Percentiles rank a stretch among this genome's conserved stretches.
Conservation (phyloP, 2,888 invertebrate genomes). For the Diarsia dahlii region DNA sequence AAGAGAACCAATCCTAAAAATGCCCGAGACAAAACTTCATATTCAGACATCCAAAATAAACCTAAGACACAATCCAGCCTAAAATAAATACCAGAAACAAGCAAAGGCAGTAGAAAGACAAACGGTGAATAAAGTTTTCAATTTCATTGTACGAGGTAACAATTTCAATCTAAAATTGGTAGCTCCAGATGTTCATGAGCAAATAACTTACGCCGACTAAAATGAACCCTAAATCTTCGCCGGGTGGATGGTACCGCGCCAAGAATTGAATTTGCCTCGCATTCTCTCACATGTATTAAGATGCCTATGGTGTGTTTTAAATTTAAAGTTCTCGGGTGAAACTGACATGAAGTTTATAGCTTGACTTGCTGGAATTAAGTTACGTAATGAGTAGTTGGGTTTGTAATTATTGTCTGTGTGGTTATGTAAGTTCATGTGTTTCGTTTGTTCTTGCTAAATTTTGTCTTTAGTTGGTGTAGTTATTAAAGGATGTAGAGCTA, state of each 20-base stretch:
- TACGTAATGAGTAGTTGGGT: constrained; percentile 58
- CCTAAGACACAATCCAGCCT: constrained; percentile 13
- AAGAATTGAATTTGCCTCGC: constrained; percentile 87
- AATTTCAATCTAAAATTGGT: constrained; percentile 84
- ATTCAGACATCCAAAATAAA: constrained; percentile 17
- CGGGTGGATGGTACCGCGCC: constrained; percentile 82
- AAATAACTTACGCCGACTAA: constrained; percentile 86
- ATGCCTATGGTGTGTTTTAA: constrained; percentile 68
- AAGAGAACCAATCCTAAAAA: not conserved
- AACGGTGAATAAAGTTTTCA: constrained; percentile 74
- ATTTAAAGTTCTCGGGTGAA: constrained; percentile 57
- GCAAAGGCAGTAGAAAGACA: constrained; percentile 53
- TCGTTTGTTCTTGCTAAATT: constrained; percentile 15
- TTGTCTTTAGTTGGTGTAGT: not conserved
- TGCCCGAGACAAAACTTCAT: constrained; percentile 8
- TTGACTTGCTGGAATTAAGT: constrained; percentile 56
- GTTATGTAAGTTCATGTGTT: constrained; percentile 30
- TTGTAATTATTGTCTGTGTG: constrained; percentile 47
- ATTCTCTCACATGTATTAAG: constrained; percentile 71
- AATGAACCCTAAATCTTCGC: constrained; percentile 88
- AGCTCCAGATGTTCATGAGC: constrained; percentile 87
- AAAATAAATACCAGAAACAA: constrained; percentile 54
- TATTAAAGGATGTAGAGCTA: not conserved
- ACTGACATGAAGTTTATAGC: constrained; percentile 58
- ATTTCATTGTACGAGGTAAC: constrained; percentile 79